Evolutionary conservation across 2,888 invertebrate genomes (phyloP), one percentile per base, ranked within the genome.

Genomic region (Aphodius sticticus): DNA sequence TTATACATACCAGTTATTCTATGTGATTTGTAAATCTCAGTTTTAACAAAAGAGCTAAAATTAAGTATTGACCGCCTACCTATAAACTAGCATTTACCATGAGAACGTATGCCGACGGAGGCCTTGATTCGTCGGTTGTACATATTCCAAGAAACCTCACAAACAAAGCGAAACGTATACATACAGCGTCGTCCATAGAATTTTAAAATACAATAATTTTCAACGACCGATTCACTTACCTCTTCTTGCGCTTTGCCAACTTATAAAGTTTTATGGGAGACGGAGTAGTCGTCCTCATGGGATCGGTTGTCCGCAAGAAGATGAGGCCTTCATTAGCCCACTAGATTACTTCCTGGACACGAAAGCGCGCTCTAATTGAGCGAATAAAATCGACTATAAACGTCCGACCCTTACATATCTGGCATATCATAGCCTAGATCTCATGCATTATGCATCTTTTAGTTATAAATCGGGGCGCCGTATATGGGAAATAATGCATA

Each of bases 401-500:
- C 74, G 74, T 74, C 35, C 12, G 6, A 35, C 35, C 74, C 74
- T 37, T 74, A 74, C 74, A 74, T 74, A 74, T 74, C 74, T 74
- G 74, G 74, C 74, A 74, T 74, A 74, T 74, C 74, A 74, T 74
- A 74, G 26, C 74, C 74, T 74, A 36, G 74, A 74, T 74, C 74
- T 74, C 74, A 74, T 74, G 74, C 37, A 74, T 74, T 74, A 74
- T 74, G 35, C 74, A 74, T 74, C 74, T 74, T 74, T 74, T 35
- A 74, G 74, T 74, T 74, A 74, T 74, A 74, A 74, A 74, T 74
- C 74, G 74, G 74, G 74, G n/a, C 74, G 74, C 74, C 74, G 74
- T 74, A 74, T 74, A 74, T 74, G 74, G 74, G 36, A 74, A 74
- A 74, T 74, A 74, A 74, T 74, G 74, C 74, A 74, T 74, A 74